phyloP scores from a whole-genome alignment of 2,113 vertebrate genomes.

The Rhombomys opimus region DNA sequence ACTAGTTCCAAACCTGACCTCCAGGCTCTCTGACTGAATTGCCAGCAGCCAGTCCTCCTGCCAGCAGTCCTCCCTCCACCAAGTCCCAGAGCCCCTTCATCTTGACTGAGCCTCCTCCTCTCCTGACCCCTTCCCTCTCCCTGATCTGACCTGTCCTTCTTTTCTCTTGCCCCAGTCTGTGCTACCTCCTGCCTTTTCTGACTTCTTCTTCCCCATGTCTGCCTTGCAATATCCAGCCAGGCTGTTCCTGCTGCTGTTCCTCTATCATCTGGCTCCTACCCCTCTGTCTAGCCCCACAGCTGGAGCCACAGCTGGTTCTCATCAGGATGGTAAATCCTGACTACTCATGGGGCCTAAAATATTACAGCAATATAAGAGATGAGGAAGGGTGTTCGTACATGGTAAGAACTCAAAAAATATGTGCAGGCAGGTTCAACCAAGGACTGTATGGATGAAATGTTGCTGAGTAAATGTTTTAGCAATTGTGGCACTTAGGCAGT shows the following conservation, averaged over 20 bases:
- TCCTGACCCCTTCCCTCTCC: background rate
- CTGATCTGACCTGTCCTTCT: background rate
- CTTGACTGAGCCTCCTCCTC: background rate
- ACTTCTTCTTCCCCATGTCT: background rate
- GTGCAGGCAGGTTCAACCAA: background rate
- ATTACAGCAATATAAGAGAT: background rate
- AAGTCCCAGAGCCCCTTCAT: background rate
- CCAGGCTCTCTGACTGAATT: background rate
- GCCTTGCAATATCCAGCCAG: background rate
- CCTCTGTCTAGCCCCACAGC: background rate
- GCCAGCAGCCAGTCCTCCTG: background rate
- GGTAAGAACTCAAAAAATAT: background rate
- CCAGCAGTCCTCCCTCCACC: background rate
- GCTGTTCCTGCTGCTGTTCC: background rate
- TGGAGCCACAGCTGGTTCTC: constrained; percentile 27
- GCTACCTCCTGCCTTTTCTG: background rate
- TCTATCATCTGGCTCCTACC: background rate
- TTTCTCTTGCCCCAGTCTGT: background rate
- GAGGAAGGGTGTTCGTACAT: too few relatives aligned
- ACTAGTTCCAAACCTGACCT: background rate
- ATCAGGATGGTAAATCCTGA: background rate
- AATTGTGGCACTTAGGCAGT: background rate
- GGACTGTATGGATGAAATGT: background rate
- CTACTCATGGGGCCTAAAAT: background rate
- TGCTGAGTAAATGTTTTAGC: too few relatives aligned